Evolutionary conservation across 1,140 invertebrate genomes (phyloP), one percentile per base, ranked within the genome.

Genomic region (Paraescarpia echinospica): DNA sequence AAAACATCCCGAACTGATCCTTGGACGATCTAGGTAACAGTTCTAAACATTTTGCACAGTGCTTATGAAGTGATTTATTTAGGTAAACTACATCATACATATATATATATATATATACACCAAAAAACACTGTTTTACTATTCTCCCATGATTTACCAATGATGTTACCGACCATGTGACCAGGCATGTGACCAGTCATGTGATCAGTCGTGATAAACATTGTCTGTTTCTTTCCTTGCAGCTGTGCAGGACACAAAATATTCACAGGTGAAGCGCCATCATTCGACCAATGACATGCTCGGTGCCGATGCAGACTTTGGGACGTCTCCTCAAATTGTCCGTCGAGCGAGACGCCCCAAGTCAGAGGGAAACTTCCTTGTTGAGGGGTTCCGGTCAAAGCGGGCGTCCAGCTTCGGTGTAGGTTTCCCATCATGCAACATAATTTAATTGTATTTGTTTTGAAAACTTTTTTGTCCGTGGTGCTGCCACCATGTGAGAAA

Each of bases 321-420:
- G 33, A n/a, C 9, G 92, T 93, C 90, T 48, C 92, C 92, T 89
- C 93, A 91, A 92, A 92, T 91, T 33, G 92, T 35, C 89, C 92
- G 89, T 27, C 94, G 93, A 91, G 59, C 93, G 33, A 93, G 94
- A 48, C 92, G 94, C 89, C 95, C 96, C 14, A 95, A 95, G 92
- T 96, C 95, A 0, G 96, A 96, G 91, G 96, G 95, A 33, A 95
- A 95, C 93, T 94, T 93, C 92, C 95, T 95, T 18, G 35, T 93
- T 93, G 94, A 91, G 89, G 94, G 94, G 34, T 95, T 95, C 92
- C 94, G 94, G 90, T 94, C 94, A 93, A 96, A 96, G 92, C 93
- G 95, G 48, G 94, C 95, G 89, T 95, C 95, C 48, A 96, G 96
- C 94, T 96, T 95, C 94, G 95, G 95, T 94, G 96, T 96, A 93